Evolutionary conservation across 2,888 invertebrate genomes (phyloP).

Genomic region (Silvanus unidentatus): DNA sequence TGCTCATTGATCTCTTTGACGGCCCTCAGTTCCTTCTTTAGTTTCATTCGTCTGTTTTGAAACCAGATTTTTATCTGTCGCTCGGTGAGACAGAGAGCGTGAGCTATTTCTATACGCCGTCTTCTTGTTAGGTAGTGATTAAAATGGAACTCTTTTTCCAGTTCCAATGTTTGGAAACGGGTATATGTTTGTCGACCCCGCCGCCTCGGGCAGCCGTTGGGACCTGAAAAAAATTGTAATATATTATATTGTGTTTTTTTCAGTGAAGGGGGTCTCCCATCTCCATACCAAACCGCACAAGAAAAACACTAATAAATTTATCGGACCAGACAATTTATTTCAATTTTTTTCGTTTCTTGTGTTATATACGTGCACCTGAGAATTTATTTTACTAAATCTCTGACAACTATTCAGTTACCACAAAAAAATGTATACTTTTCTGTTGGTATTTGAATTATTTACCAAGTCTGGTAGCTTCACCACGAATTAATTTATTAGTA

Average conservation of each 20-base stretch:
- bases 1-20: constrained; percentile 95
- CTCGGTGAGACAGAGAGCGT: constrained; percentile 92
- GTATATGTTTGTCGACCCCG: constrained; percentile 97
- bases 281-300: constrained; percentile 25
- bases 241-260: background rate
- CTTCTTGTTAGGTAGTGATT: constrained; percentile 95
- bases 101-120: constrained; percentile 94
- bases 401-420: too few species aligned
- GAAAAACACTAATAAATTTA: constrained; percentile 12
- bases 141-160: constrained; percentile 98
- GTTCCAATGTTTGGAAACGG: constrained; percentile 93
- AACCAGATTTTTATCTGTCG: constrained; percentile 97
- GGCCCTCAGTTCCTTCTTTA: constrained; percentile 91
- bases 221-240: constrained; percentile 63
- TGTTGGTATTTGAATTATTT: too few species aligned
- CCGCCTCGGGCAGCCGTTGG: constrained; percentile 90
- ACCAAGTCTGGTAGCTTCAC: too few species aligned
- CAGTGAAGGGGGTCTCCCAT: too few species aligned
- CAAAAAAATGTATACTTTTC: too few species aligned
- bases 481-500: too few species aligned
- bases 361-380: too few species aligned
- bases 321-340: too few species aligned
- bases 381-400: too few species aligned
- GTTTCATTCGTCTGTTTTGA: constrained; percentile 94
- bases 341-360: too few species aligned